Evolutionary conservation across 2,797 vertebrate species (phyloP).

Genomic region (Thunnus albacares): DNA sequence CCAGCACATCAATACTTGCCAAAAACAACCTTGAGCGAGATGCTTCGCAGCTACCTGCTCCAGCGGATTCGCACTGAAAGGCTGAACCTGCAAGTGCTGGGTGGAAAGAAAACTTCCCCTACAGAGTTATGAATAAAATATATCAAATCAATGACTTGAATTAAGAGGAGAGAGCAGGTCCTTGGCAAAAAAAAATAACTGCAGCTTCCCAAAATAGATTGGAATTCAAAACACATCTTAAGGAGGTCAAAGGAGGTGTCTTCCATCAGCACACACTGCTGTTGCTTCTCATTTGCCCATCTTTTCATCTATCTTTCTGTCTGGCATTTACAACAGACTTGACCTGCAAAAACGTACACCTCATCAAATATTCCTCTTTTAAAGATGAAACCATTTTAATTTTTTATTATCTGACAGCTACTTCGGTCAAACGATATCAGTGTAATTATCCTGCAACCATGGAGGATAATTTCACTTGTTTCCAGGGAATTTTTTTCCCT

Average conservation of each 20-base stretch:
- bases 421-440: constrained; percentile 12
- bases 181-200: constrained; percentile 17
- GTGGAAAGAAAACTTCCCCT: constrained; percentile 15
- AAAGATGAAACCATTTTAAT: constrained; percentile 1
- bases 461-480: not conserved
- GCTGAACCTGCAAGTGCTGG: not conserved
- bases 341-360: constrained; percentile 44
- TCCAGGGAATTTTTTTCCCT: not conserved
- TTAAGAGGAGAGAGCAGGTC: constrained; percentile 32
- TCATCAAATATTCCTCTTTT: constrained; percentile 40
- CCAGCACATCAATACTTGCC: constrained; percentile 54
- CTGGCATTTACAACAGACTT: constrained; percentile 37
- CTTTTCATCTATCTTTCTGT: constrained; percentile 58
- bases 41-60: constrained; percentile 42
- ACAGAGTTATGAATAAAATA: constrained; percentile 46
- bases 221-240: constrained; percentile 59
- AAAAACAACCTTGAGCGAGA: constrained; percentile 54
- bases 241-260: constrained; percentile 69
- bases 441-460: not conserved
- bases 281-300: constrained; percentile 57
- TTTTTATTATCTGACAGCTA: constrained; percentile 5
- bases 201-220: constrained; percentile 52
- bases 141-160: constrained; percentile 39
- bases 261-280: constrained; percentile 59
- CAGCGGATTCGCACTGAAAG: not conserved